Evolutionary conservation across 2,113 vertebrate genomes (phyloP), one percentile per base, ranked within the genome.

Genomic region (Hippocampus guttulatus): DNA sequence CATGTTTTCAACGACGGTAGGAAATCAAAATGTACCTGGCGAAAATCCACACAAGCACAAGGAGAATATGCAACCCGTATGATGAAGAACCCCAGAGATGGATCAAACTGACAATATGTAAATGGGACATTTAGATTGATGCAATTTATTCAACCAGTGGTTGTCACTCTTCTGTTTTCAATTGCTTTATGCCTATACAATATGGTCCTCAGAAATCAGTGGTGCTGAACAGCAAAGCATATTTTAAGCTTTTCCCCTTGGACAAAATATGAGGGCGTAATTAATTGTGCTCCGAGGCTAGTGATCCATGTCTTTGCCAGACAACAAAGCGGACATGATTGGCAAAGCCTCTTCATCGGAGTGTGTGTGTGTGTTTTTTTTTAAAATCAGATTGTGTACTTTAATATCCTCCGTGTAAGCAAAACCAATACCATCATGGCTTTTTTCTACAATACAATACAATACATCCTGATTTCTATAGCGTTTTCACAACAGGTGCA

Each of bases 401-500:
- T 88, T 86, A 78, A 85, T 88, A 86, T 89, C 86, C 82, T 84
- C 73, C 62, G 69, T 40, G 64, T 54, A 73, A 78, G 74, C 70
- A 64, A 66, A 38, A 64, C 43, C 45, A 79, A 68, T 52, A n/a
- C 57, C 61, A 66, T 16, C 55, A 21, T 30, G 40, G 30, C 41
- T 70, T 75, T 70, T 41, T 57, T 77, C 72, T 73, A 54, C 21
- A 12, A 57, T 38, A 38, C 30, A 33, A 33, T 33, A 33, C 33
- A 38, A 6, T 30, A 30, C 30, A 30, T 30, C 33, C 5, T 38
- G 33, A 38, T 38, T 38, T 38, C 5, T 38, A 7, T 38, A 38
- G 33, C 5, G 33, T 2, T 38, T 38, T 38, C 33, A 38, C 33
- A 38, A 38, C 33, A 38, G 33, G 2, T 38, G 33, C 33, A 38